A percentile compares a stretch with the other conserved stretches of the same genome.
Conservation (phyloP, 2,888 invertebrate genomes). For the Fragum fragum region DNA sequence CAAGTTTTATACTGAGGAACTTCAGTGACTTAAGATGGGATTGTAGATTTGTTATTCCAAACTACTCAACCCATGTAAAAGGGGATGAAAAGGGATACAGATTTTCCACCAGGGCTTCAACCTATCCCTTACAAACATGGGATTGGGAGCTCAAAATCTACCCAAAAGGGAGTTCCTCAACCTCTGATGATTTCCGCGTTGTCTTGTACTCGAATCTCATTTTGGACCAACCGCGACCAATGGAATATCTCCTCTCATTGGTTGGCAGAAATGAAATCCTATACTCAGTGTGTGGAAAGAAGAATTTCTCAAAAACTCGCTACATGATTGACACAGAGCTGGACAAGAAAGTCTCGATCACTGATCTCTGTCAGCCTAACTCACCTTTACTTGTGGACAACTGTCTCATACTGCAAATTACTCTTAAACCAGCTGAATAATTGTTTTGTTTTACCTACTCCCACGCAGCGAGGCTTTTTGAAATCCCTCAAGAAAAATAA, state of each 20-base stretch:
- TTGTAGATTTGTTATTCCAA: conserved; percentile 85
- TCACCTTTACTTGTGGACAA: conserved; percentile 81
- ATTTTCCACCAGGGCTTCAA: conserved; percentile 86
- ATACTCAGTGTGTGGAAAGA: conserved; percentile 85
- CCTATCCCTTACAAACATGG: conserved; percentile 86
- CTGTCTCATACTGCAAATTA: conserved; percentile 81
- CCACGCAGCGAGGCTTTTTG: too few species aligned
- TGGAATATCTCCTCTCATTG: conserved; percentile 85
- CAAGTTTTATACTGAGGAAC: conserved; percentile 85
- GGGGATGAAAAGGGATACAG: conserved; percentile 83
- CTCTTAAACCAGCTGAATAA: conserved; percentile 81
- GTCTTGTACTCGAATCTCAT: conserved; percentile 84
- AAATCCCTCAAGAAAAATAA: too few species aligned
- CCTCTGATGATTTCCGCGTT: conserved; percentile 83
- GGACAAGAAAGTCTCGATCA: conserved; percentile 85
- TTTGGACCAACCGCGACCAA: conserved; percentile 85
- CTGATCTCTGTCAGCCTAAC: conserved; percentile 77
- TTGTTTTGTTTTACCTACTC: too few species aligned
- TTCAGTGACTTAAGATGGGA: conserved; percentile 87
- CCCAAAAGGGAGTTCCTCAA: conserved; percentile 83
- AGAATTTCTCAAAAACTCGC: conserved; percentile 87
- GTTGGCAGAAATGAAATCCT: conserved; percentile 86
- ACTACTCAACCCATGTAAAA: conserved; percentile 77
- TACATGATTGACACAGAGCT: conserved; percentile 87
- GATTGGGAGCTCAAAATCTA: conserved; percentile 87